Evolutionary conservation across 2,888 invertebrate genomes (phyloP).

Genomic region (Drosophila pseudotakahashii): DNA sequence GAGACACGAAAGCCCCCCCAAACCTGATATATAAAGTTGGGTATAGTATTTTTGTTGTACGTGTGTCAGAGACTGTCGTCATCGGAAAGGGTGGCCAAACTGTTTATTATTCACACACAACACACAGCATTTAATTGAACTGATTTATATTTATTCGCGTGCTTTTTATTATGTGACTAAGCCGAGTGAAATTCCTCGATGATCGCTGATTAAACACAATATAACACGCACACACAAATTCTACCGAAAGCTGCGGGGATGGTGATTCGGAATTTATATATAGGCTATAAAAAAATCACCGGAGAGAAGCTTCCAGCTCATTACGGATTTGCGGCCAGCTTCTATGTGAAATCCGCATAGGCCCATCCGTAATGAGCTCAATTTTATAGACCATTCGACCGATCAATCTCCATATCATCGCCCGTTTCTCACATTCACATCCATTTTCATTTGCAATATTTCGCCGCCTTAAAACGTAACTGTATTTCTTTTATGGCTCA

Average conservation of each 20-base stretch:
- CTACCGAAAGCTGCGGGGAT: conserved; percentile 4
- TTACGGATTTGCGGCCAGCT: conserved; percentile 25
- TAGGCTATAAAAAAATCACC: conserved; percentile 14
- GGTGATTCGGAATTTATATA: conserved; percentile 22
- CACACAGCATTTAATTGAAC: conserved; percentile 54
- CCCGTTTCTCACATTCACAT: conserved; percentile 23
- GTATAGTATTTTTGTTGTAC: conserved; percentile 19
- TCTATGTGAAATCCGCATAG: conserved; percentile 5
- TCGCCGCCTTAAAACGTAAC: conserved; percentile 25
- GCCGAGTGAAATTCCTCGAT: conserved; percentile 12
- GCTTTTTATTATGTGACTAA: conserved; percentile 57
- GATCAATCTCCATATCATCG: conserved; percentile 42
- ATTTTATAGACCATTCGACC: conserved; percentile 27
- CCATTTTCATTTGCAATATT: conserved; percentile 39
- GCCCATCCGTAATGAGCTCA: conserved; percentile 25
- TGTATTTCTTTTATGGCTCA: conserved; percentile 54
- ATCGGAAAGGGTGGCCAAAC: conserved; percentile 50
- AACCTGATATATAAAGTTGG: conserved; percentile 23
- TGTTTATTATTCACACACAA: conserved; percentile 38
- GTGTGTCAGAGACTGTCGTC: conserved; percentile 58
- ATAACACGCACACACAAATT: conserved; percentile 2
- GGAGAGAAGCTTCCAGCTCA: conserved; percentile 23
- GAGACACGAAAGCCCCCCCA: conserved; percentile 23
- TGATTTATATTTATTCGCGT: conserved; percentile 54
- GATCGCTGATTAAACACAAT: conserved; percentile 30